Percentiles rank a stretch among this genome's conserved stretches.
These are phyloP conservation scores for Tipula unca DNA, from an alignment of 2,888 invertebrate genomes.

Conservation along the genomic window DNA sequence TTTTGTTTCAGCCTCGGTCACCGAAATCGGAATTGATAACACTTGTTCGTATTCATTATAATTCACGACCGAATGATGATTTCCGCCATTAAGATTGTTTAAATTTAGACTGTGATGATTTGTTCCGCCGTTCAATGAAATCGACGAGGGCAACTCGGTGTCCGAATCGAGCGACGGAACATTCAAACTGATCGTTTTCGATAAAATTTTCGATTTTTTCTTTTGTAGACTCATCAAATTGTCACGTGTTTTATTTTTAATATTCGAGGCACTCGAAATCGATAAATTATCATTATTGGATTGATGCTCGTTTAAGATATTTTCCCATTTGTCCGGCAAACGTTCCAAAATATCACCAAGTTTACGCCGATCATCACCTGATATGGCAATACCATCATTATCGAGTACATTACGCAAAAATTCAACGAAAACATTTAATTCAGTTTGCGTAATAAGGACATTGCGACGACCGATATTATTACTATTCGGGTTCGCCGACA, in stretches of 20 bases:
- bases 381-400: constrained; percentile 35
- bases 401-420: constrained; percentile 46
- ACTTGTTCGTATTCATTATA: constrained; percentile 44
- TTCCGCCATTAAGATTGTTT: neutral
- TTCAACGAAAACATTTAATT: constrained; percentile 52
- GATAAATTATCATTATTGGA: neutral
- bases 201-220: constrained; percentile 36
- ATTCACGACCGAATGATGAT: constrained; percentile 24
- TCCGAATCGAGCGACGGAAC: constrained; percentile 25
- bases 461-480: constrained; percentile 55
- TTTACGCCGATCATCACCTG: constrained; percentile 41
- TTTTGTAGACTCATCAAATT: constrained; percentile 37
- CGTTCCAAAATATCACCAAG: constrained; percentile 43
- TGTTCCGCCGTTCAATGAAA: constrained; percentile 18
- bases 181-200: constrained; percentile 37
- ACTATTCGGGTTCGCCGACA: constrained; percentile 40
- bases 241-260: constrained; percentile 31
- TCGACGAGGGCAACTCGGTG: constrained; percentile 25
- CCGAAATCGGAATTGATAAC: constrained; percentile 60
- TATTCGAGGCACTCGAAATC: neutral
- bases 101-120: constrained; percentile 24
- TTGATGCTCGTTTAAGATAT: constrained; percentile 26
- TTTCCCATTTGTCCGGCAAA: constrained; percentile 37
- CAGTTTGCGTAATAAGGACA: constrained; percentile 57
- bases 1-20: constrained; percentile 47